Conservation (phyloP, 2,888 invertebrate genomes). For the Leptura quadrifasciata region DNA sequence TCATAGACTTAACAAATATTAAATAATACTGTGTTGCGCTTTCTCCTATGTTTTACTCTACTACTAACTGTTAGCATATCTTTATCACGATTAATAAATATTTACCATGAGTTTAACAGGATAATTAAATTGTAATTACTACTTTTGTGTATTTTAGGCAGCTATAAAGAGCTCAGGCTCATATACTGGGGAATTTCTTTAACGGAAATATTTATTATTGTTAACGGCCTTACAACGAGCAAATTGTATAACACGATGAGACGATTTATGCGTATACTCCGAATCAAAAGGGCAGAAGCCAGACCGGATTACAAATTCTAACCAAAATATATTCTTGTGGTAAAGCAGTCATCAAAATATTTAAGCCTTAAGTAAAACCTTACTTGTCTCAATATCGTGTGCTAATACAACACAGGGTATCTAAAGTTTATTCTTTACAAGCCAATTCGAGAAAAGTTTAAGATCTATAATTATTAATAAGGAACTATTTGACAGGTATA, state of each 20-base stretch:
- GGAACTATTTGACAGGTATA: too few relatives aligned
- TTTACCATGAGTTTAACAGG: slow-evolving; percentile 19
- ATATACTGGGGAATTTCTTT: not conserved
- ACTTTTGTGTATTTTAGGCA: slow-evolving; percentile 12
- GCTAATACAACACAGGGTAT: too few relatives aligned
- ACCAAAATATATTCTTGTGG: too few relatives aligned
- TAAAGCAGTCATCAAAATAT: too few relatives aligned
- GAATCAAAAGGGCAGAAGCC: not conserved
- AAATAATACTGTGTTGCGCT: too few relatives aligned
- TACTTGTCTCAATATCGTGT: too few relatives aligned
- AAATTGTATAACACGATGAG: slow-evolving; percentile 15
- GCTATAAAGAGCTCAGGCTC: not conserved
- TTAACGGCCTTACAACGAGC: slow-evolving; percentile 10
- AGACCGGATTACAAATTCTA: not conserved
- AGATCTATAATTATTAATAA: too few relatives aligned
- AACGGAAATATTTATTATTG: slow-evolving; percentile 27
- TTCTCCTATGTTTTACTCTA: too few relatives aligned
- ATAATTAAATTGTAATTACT: slow-evolving; percentile 30
- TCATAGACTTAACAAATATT: too few relatives aligned
- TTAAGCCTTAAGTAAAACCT: too few relatives aligned
- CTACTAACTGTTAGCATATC: slow-evolving; percentile 8
- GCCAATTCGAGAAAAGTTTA: too few relatives aligned
- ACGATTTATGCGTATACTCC: slow-evolving; percentile 5
- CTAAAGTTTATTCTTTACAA: too few relatives aligned
- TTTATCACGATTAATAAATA: slow-evolving; percentile 12